Evolutionary conservation across 2,113 vertebrate genomes (phyloP).

Genomic region (Peucedramus taeniatus): DNA sequence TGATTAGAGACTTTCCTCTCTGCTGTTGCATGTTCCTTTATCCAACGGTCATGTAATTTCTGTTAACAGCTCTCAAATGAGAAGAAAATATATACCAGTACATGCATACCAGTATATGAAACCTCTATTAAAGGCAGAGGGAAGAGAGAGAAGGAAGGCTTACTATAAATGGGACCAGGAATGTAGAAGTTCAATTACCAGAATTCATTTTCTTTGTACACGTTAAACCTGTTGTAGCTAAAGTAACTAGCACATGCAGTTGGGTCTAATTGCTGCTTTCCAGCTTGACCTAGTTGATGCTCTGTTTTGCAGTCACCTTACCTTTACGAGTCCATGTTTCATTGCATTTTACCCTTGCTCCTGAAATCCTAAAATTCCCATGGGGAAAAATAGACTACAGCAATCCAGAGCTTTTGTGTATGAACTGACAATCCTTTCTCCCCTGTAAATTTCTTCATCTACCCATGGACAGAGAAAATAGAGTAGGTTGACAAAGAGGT

Average conservation of each 20-base stretch:
- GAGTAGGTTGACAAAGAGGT: not conserved
- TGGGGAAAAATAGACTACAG: conserved; percentile 1
- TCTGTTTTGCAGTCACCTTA: conserved; percentile 45
- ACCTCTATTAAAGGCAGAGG: not conserved
- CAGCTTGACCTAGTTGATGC: conserved; percentile 26
- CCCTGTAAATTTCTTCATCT: not conserved
- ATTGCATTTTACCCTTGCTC: conserved; percentile 15
- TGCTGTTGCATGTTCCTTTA: not conserved
- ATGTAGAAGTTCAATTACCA: not conserved
- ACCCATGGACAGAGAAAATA: not conserved
- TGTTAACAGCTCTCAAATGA: not conserved
- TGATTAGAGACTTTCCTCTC: not conserved
- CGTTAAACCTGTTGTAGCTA: conserved; percentile 1
- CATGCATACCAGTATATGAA: not conserved
- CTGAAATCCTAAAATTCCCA: conserved; percentile 4
- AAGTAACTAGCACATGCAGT: not conserved
- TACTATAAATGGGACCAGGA: not conserved
- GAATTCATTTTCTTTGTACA: not conserved
- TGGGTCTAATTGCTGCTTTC: conserved; percentile 34
- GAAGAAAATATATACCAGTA: not conserved
- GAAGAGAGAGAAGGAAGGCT: not conserved
- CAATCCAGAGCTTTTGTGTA: not conserved
- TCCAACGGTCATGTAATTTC: not conserved
- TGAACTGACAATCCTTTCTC: not conserved
- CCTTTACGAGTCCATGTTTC: not conserved